These are phyloP conservation scores for Gnathonemus longibarbis DNA, from an alignment of 2,113 vertebrate species.

Conservation along the genomic window DNA sequence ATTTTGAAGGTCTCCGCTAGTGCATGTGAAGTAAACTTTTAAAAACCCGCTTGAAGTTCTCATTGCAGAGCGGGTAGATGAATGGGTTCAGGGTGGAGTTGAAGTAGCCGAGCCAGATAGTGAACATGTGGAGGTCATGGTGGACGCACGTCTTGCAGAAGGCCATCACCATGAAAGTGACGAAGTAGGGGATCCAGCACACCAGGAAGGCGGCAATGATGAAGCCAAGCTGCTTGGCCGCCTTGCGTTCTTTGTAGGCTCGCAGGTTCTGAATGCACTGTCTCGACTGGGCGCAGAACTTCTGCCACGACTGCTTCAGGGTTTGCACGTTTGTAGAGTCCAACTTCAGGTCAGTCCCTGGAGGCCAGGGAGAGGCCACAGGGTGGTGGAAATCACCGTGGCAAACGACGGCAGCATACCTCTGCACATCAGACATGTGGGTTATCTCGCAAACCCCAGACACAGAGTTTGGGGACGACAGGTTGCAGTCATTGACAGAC, in stretches of 20 bases:
- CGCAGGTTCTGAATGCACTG: conserved; percentile 60
- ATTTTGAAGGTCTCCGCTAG: neutral
- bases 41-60: conserved; percentile 89
- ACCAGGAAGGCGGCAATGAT: conserved; percentile 86
- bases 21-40: conserved; percentile 73
- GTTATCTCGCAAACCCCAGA: conserved; percentile 47
- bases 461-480: conserved; percentile 46
- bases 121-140: conserved; percentile 76
- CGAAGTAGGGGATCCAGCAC: conserved; percentile 95
- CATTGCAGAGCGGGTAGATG: conserved; percentile 90
- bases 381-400: conserved; percentile 35
- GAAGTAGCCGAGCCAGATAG: conserved; percentile 91
- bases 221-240: conserved; percentile 83
- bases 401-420: conserved; percentile 46
- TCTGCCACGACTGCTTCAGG: conserved; percentile 73
- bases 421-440: conserved; percentile 54
- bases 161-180: conserved; percentile 82
- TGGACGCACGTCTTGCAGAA: conserved; percentile 66
- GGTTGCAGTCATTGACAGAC: conserved; percentile 39
- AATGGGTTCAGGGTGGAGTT: conserved; percentile 93
- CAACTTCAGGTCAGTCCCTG: conserved; percentile 35
- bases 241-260: conserved; percentile 78
- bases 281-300: conserved; percentile 63
- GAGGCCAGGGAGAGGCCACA: conserved; percentile 43
- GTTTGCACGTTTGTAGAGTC: conserved; percentile 50